Percentiles rank a stretch among this genome's conserved stretches.
Conservation (phyloP, 1,140 invertebrate species). For the Meloidogyne exigua region DNA sequence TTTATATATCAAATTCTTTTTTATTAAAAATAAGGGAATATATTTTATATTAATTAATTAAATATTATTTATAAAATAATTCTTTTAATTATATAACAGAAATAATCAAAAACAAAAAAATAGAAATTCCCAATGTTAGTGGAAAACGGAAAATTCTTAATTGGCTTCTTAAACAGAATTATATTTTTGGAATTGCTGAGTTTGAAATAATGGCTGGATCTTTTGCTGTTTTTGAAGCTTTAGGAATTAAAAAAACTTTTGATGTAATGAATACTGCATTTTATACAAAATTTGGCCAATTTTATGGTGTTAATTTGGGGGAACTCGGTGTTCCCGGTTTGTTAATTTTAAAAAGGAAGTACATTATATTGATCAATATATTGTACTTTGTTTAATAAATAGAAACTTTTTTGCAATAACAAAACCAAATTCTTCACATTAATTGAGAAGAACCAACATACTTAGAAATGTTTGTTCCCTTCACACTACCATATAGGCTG, state of each 20-base stretch:
- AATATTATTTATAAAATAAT: not conserved
- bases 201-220: not conserved
- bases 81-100: not conserved
- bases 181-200: not conserved
- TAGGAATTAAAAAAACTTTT: not conserved
- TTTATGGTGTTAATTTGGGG: not conserved
- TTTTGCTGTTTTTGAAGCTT: not conserved
- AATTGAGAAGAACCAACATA: too few species aligned
- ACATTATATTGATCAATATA: too few species aligned
- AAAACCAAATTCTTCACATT: too few species aligned
- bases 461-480: too few species aligned
- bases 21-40: too few species aligned
- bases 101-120: not conserved
- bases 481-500: too few species aligned
- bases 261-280: not conserved
- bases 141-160: not conserved
- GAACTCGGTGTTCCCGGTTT: not conserved
- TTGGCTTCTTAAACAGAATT: not conserved
- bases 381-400: too few species aligned
- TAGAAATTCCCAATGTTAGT: not conserved
- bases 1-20: too few species aligned
- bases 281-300: not conserved
- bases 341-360: not conserved
- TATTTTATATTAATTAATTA: too few species aligned
- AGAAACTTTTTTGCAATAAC: too few species aligned